Base-by-base conservation (phyloP, 2,888 invertebrate species). In the Meloe dianella region DNA sequence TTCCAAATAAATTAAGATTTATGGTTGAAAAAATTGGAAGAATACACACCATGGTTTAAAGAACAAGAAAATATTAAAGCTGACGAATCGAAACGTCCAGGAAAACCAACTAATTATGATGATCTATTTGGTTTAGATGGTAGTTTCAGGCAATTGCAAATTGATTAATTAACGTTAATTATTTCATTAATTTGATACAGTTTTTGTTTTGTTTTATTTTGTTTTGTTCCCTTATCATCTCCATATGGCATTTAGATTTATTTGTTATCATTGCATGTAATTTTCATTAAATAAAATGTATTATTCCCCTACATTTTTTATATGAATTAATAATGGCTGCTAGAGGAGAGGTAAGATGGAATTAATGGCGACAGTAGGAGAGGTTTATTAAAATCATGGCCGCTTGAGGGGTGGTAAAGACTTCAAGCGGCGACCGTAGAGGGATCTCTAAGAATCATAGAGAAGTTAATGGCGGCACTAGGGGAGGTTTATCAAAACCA, bases 91-190 rank as follows among this genome's bases (percentile, higher is more conserved):
- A 89, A 92, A 68, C 89, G 95, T 79, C 93, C 93, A 0, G 95
- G 94, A 54, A 92, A 92, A 80, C 93, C 94, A 69, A 94, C 92
- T 80, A 94, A 93, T 74, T 90, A 91, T 73, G 93, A 94, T 73
- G 94, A 95, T 78, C 86, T 95, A 4, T 95, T 95, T 78, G 95
- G 95, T n/a, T 88, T 95, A 77, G 95, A 95, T 77, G 95, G 95
- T 51, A 93, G 94, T 59, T 95, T 95, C 87, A 89, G 94, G 78
- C 92, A 95, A 83, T 85, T 95, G 66, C 88, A 90, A 76, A 94
- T 95, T 78, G 94, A 94, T 85, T 94, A 87, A 54, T 54, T 27
- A 27, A 51, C 8, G 6, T 17, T 3, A 51, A 51, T 47, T 47
- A n/a, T 47, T 47, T 20, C 20, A 8, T n/a, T n/a, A n/a, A n/a